phyloP scores from a whole-genome alignment of 2,113 vertebrate species.

The Camelus bactrianus region DNA sequence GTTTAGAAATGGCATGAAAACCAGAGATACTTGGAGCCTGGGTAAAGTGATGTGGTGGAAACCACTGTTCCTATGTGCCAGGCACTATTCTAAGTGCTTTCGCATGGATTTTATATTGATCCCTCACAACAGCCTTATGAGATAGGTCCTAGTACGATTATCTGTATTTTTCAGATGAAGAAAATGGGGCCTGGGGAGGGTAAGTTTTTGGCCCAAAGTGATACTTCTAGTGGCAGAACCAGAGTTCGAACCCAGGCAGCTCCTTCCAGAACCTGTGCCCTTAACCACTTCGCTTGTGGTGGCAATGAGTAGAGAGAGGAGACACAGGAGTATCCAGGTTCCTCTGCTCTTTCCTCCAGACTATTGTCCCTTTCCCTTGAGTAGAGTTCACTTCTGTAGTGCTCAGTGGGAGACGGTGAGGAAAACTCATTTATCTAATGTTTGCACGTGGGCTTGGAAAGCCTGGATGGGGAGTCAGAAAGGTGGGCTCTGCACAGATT shows the following conservation, averaged over 20 bases:
- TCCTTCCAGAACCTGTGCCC: not conserved
- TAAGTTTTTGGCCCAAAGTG: not conserved
- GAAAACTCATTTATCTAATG: not conserved
- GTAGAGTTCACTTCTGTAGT: not conserved
- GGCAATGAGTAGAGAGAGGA: not conserved
- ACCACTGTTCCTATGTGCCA: not conserved
- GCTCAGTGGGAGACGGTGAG: not conserved
- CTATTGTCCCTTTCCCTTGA: not conserved
- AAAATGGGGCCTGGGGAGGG: not conserved
- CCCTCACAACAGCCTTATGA: not conserved
- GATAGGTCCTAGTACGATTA: not conserved
- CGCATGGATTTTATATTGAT: not conserved
- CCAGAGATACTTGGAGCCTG: not conserved
- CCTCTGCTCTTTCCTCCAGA: not conserved
- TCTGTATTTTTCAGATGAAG: not conserved
- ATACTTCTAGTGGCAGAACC: not conserved
- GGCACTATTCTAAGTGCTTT: not conserved
- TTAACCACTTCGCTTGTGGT: not conserved
- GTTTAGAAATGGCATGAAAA: constrained; percentile 23
- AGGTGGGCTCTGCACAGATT: not conserved
- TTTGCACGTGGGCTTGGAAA: not conserved
- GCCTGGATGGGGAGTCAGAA: not conserved
- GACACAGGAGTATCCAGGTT: not conserved
- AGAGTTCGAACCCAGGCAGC: not conserved
- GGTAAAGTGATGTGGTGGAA: not conserved